A percentile compares a stretch with the other conserved stretches of the same genome.
These are phyloP conservation scores for Aphaenogaster rudis DNA, from an alignment of 1,140 invertebrate genomes.

Conservation along the genomic window DNA sequence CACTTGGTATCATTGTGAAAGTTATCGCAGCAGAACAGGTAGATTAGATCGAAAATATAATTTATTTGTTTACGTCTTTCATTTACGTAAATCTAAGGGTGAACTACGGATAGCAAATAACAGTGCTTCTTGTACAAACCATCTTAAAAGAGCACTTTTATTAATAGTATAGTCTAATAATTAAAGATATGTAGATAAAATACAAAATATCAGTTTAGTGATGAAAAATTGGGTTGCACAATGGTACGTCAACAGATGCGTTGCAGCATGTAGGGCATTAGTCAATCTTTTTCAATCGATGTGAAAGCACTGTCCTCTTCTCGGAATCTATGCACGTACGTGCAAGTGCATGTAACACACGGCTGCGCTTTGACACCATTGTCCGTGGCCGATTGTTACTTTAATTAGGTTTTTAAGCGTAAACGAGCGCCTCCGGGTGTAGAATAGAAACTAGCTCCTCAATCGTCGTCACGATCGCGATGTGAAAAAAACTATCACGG, in stretches of 20 bases:
- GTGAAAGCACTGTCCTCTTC: not conserved
- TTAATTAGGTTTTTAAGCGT: slow-evolving; percentile 69
- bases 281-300: slow-evolving; percentile 1
- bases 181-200: not conserved
- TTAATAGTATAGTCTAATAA: not conserved
- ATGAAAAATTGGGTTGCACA: not conserved
- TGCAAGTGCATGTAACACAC: not conserved
- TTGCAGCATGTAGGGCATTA: not conserved
- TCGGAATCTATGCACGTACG: slow-evolving; percentile 30
- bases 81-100: not conserved
- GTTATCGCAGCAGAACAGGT: not conserved
- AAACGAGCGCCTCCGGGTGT: slow-evolving; percentile 53
- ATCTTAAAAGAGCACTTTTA: not conserved
- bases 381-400: slow-evolving; percentile 20
- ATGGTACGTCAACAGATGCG: not conserved
- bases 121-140: not conserved
- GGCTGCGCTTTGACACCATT: slow-evolving; percentile 18
- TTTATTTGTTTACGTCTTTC: slow-evolving; percentile 1
- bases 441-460: not conserved
- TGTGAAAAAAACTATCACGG: slow-evolving; percentile 17
- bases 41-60: not conserved
- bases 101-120: not conserved
- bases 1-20: slow-evolving; percentile 24
- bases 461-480: slow-evolving; percentile 15
- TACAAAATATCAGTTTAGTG: not conserved